Evolutionary conservation across 2,113 vertebrate species (phyloP).

Genomic region (Choloepus hoffmanni): DNA sequence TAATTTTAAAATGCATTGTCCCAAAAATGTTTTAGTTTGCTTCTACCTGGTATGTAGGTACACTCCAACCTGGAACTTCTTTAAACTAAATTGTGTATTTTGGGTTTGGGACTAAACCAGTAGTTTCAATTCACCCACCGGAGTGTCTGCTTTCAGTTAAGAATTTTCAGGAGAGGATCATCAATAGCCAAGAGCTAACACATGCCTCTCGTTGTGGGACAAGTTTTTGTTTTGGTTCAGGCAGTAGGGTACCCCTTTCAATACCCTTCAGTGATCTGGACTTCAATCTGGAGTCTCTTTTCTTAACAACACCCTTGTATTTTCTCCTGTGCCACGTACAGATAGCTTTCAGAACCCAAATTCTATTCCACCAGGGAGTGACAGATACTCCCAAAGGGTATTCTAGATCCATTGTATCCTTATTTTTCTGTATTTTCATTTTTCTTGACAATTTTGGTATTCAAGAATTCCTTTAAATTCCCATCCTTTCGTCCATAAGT

Average conservation of each 20-base stretch:
- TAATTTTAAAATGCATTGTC: constrained; percentile 20
- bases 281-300: neutral
- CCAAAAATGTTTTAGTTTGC: neutral
- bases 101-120: neutral
- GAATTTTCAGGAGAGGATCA: neutral
- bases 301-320: neutral
- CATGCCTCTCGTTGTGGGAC: neutral
- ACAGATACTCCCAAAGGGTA: neutral
- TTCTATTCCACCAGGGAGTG: neutral
- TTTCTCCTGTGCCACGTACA: neutral
- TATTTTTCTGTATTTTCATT: neutral
- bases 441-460: neutral
- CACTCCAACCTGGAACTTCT: neutral
- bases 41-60: neutral
- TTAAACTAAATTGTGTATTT: neutral
- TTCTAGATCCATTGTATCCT: neutral
- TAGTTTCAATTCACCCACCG: neutral
- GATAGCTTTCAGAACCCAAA: neutral
- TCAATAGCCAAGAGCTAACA: neutral
- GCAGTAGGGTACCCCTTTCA: neutral
- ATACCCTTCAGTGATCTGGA: neutral
- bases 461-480: neutral
- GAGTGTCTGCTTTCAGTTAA: neutral
- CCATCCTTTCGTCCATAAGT: neutral
- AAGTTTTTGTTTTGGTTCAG: constrained; percentile 1